Evolutionary conservation across 2,888 invertebrate genomes (phyloP), one percentile per base, ranked within the genome.

Genomic region (Euphydryas editha): DNA sequence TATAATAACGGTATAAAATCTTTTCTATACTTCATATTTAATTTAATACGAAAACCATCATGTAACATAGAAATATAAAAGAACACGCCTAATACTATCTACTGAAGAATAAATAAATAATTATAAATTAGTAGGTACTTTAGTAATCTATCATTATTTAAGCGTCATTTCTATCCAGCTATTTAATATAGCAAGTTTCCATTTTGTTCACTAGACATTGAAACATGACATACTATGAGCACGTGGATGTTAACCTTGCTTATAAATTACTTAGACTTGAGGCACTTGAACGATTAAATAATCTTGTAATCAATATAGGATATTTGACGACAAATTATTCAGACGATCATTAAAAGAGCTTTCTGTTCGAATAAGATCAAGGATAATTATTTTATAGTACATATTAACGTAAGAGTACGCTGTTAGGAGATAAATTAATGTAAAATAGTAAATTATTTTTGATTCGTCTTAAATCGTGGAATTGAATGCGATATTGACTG

Each of bases 201-300:
- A 55, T 42, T 55, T 46, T 42, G 42, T 56, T 67, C n/a, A 46
- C 55, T 37, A 44, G 37, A 54, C 51, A 49, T 49, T 59, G 59
- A 36, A 59, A 51, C 57, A 54, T 39, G 64, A 62, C 72, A 70
- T 57, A 64, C 66, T 47, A n/a, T 18, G 37, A 67, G 60, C 70
- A 72, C 73, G 73, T 72, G 72, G 73, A 61, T n/a, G 68, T 49
- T 67, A 62, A 55, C 70, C 72, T 72, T 70, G 67, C 44, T 58
- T 51, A 47, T 58, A 17, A 36, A 47, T 47, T 47, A 54, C 36
- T 54, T 54, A 54, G 30, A 30, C 36, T 36, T 8, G 36, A 36
- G 30, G 36, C 30, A 54, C 36, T 47, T 49, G 44, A 46, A 37
- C 42, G 21, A 59, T 54, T 54, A 30, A 54, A 54, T 54, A 54